phyloP scores from a whole-genome alignment of 2,888 invertebrate species.

The Stenolophus ochropezus region DNA sequence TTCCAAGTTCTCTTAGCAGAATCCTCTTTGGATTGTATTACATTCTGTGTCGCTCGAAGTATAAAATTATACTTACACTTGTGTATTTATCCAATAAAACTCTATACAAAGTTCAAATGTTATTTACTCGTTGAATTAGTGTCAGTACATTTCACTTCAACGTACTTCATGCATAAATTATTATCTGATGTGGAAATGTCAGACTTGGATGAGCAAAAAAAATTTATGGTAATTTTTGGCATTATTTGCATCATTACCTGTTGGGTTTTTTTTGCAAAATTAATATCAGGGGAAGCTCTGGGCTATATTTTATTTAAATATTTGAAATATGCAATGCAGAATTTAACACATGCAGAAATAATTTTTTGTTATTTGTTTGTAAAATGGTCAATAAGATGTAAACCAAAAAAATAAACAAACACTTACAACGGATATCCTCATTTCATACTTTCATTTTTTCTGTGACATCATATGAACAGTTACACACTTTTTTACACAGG shows the following conservation, averaged over 20 bases:
- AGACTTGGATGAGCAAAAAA: background rate
- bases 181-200: conserved; percentile 2
- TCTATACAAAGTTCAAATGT: background rate
- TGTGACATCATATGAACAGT: conserved; percentile 29
- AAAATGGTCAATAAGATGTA: background rate
- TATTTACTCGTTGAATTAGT: conserved; percentile 1
- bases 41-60: background rate
- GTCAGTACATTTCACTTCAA: background rate
- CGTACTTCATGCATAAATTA: background rate
- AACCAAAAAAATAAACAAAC: background rate
- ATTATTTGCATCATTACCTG: background rate
- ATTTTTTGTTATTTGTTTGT: background rate
- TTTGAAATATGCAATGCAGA: no score
- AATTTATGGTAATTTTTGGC: background rate
- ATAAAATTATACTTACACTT: background rate
- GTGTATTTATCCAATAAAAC: background rate
- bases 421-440: conserved; percentile 17
- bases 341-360: no score
- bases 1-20: background rate
- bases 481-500: background rate
- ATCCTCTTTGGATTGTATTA: background rate
- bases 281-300: background rate
- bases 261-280: background rate
- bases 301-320: background rate
- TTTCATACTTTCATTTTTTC: conserved; percentile 28